Conservation (phyloP, 2,113 vertebrate species). For the Ophthalmotilapia sp. region DNA sequence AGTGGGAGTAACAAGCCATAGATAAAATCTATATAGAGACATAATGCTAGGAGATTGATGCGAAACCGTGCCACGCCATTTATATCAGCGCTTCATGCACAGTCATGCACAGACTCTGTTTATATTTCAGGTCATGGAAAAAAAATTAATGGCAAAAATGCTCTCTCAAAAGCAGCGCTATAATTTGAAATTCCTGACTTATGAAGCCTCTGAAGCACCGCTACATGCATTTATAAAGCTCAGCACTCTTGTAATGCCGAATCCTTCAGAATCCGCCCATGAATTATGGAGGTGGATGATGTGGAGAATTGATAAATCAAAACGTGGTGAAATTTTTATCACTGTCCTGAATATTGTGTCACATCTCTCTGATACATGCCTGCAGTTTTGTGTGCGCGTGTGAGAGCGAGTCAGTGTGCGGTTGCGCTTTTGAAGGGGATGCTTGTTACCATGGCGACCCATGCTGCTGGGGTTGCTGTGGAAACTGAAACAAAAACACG, state of each 20-base stretch:
- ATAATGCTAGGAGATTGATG: not conserved
- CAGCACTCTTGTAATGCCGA: not conserved
- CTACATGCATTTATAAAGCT: not conserved
- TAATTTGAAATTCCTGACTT: not conserved
- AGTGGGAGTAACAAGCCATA: conserved; percentile 30
- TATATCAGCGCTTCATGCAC: not conserved
- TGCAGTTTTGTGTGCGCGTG: not conserved
- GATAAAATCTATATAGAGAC: not conserved
- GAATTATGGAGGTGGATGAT: not conserved
- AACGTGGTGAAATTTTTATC: not conserved
- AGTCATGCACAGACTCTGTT: not conserved
- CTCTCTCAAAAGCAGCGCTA: not conserved
- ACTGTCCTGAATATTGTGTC: conserved; percentile 8
- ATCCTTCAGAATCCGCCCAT: not conserved
- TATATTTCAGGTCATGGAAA: not conserved
- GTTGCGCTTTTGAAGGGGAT: conserved; percentile 8
- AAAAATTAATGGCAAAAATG: not conserved
- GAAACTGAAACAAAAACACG: conserved; percentile 66
- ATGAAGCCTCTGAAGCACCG: not conserved
- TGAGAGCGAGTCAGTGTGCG: not conserved
- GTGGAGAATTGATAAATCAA: not conserved
- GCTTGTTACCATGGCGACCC: conserved; percentile 66
- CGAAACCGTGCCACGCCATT: not conserved
- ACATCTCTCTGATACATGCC: not conserved
- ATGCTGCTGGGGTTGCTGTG: conserved; percentile 51